These are phyloP conservation scores for Poecile montanus DNA, from an alignment of 2,797 vertebrate species.

Conservation along the genomic window DNA sequence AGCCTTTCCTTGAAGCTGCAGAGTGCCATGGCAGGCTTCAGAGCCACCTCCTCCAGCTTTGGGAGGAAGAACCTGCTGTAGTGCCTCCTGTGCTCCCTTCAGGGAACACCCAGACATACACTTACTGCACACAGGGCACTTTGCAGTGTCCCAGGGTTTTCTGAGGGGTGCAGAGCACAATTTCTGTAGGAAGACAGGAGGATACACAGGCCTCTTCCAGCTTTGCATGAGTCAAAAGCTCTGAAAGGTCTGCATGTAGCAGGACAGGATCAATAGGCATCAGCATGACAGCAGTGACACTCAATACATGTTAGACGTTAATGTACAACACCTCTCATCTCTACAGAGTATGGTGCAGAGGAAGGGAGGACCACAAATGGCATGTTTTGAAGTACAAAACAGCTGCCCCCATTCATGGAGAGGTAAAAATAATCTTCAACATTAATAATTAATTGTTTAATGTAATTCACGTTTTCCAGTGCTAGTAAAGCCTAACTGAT, in stretches of 20 bases:
- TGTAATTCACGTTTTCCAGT: not conserved
- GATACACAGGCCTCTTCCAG: not conserved
- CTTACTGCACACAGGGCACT: not conserved
- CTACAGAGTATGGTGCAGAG: not conserved
- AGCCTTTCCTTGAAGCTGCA: not conserved
- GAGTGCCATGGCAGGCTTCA: not conserved
- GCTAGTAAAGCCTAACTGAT: not conserved
- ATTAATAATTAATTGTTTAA: not conserved
- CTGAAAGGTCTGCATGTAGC: not conserved
- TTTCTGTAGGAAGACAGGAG: not conserved
- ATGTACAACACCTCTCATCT: not conserved
- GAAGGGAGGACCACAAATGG: not conserved
- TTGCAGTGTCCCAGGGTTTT: not conserved
- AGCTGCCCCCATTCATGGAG: not conserved
- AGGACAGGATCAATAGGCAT: not conserved
- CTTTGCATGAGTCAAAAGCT: not conserved
- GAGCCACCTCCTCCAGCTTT: rapidly evolving
- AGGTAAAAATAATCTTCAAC: not conserved
- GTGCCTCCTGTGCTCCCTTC: not conserved
- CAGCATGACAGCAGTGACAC: not conserved
- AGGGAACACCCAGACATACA: not conserved
- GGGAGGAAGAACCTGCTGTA: not conserved
- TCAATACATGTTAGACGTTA: not conserved
- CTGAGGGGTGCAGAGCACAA: not conserved
- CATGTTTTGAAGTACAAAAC: not conserved